A percentile compares a stretch with the other conserved stretches of the same genome.
Conservation (phyloP, 2,888 invertebrate genomes). For the Scaptomyza flava region DNA sequence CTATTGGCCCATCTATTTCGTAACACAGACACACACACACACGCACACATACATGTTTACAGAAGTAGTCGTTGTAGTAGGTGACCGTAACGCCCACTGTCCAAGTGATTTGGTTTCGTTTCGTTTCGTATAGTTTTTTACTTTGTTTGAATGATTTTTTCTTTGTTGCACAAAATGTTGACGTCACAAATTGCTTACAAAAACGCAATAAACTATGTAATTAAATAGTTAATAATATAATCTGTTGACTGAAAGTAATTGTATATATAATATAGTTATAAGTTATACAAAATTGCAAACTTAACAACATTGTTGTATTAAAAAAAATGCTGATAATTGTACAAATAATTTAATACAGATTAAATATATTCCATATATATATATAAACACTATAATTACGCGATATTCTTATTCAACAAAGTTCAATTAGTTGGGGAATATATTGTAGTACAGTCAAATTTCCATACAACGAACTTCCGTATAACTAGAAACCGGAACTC, state of each 20-base stretch:
- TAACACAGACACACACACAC: constrained; percentile 30
- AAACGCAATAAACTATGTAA: neutral
- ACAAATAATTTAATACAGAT: neutral
- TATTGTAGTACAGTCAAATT: no score
- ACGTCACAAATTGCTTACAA: no score
- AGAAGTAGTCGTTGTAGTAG: neutral
- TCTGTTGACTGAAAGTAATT: neutral
- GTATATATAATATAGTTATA: neutral
- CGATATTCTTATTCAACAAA: constrained; percentile 5
- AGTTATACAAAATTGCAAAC: neutral
- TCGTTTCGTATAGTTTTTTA: neutral
- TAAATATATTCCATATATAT: neutral
- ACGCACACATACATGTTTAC: constrained; percentile 11
- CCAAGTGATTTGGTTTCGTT: constrained; percentile 47
- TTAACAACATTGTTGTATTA: neutral
- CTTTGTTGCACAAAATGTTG: neutral
- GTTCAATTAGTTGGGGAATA: neutral
- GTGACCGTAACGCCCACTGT: constrained; percentile 43
- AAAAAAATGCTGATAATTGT: neutral
- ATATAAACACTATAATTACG: neutral
- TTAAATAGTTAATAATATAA: neutral
- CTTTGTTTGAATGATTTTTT: constrained; percentile 12
- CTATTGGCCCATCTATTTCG: constrained; percentile 67
- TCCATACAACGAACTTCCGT: no score
- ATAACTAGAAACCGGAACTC: no score